Conservation (phyloP, 2,797 vertebrate genomes). For the Poecilia wingei region DNA sequence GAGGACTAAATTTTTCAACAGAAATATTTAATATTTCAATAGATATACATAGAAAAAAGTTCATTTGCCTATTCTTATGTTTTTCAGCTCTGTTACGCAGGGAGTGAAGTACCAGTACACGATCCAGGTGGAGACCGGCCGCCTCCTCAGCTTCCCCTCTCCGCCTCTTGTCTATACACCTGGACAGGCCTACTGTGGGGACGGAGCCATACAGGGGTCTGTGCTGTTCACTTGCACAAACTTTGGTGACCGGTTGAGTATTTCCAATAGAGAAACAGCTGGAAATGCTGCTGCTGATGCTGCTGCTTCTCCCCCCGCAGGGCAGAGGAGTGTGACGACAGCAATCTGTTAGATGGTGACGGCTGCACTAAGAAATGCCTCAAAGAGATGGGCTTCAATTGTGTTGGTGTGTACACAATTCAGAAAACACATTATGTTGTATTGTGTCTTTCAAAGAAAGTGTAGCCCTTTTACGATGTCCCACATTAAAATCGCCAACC, state of each 20-base stretch:
- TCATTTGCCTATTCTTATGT: conserved; percentile 1
- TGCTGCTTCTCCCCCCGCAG: conserved; percentile 66
- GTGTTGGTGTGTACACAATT: conserved; percentile 78
- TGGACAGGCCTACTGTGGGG: conserved; percentile 89
- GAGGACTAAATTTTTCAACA: too few species aligned
- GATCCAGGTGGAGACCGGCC: conserved; percentile 84
- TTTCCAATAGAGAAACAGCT: not conserved
- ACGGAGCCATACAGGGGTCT: conserved; percentile 86
- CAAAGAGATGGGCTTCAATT: conserved; percentile 88
- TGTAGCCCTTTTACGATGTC: conserved; percentile 8
- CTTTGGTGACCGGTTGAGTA: not conserved
- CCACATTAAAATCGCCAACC: conserved; percentile 10
- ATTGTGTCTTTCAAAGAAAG: conserved; percentile 18
- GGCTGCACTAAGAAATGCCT: conserved; percentile 91
- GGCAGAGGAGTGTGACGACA: conserved; percentile 92
- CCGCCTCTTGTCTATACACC: conserved; percentile 85
- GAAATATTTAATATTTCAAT: too few species aligned
- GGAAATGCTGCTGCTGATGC: not conserved
- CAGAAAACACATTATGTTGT: not conserved
- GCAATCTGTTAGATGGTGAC: conserved; percentile 89
- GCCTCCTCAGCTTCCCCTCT: conserved; percentile 84
- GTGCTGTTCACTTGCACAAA: conserved; percentile 34
- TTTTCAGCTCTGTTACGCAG: conserved; percentile 82
- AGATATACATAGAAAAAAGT: too few species aligned
- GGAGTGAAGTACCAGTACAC: conserved; percentile 88